Conservation (phyloP, 2,888 invertebrate genomes). For the Agrotis ipsilon region DNA sequence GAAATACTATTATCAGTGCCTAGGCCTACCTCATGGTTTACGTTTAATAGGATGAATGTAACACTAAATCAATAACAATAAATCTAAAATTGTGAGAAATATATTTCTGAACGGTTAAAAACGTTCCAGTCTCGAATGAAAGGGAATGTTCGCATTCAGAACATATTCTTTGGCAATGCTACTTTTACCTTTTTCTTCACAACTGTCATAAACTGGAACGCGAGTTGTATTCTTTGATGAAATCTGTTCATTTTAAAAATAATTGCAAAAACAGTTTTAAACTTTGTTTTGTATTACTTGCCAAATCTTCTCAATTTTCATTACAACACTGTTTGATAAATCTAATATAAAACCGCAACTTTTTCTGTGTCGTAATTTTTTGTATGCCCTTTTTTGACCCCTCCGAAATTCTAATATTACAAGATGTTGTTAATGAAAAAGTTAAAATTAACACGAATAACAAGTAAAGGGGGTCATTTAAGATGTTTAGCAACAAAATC, state of each 20-base stretch:
- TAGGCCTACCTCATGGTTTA: too few relatives aligned
- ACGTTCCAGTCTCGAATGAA: constrained; percentile 5
- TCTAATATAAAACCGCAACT: not conserved
- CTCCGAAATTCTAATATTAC: constrained; percentile 37
- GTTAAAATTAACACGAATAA: constrained; percentile 75
- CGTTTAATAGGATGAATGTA: too few relatives aligned
- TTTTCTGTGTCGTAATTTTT: constrained; percentile 46
- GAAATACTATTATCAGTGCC: too few relatives aligned
- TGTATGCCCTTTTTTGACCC: constrained; percentile 65
- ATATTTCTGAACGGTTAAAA: constrained; percentile 18
- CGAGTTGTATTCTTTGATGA: constrained; percentile 16
- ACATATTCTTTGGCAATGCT: too few relatives aligned
- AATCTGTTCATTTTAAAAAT: not conserved
- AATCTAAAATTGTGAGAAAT: too few relatives aligned
- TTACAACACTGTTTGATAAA: not conserved
- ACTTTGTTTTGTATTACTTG: not conserved
- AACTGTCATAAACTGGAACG: constrained; percentile 19
- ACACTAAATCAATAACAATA: too few relatives aligned
- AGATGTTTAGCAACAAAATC: constrained; percentile 76
- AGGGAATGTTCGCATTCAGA: not conserved
- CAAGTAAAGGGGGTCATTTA: constrained; percentile 65
- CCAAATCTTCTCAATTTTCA: not conserved
- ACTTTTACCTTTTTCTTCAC: too few relatives aligned
- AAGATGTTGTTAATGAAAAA: constrained; percentile 81
- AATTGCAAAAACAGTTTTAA: not conserved